A percentile compares a stretch with the other conserved stretches of the same genome.
These are phyloP conservation scores for Phymatocera aterrima DNA, from an alignment of 2,888 invertebrate genomes.

Conservation along the genomic window DNA sequence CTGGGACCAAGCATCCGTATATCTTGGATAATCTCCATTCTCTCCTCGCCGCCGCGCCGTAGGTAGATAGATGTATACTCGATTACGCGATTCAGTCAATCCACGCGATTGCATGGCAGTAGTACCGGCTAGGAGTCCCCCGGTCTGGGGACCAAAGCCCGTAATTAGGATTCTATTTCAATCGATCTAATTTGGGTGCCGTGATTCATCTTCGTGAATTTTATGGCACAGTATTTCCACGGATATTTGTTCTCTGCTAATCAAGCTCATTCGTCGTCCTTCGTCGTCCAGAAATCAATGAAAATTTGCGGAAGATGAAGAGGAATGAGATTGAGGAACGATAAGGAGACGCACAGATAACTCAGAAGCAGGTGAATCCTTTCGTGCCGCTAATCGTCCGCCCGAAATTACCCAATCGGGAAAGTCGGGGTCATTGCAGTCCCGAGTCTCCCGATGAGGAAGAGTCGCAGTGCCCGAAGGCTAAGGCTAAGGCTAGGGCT, in stretches of 20 bases:
- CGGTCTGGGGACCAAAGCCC: background rate
- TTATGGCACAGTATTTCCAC: too few species aligned
- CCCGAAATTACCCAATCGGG: background rate
- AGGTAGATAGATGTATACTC: background rate
- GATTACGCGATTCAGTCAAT: slow-evolving; percentile 8
- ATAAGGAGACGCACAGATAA: background rate
- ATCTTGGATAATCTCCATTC: slow-evolving; percentile 63
- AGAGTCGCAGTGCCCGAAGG: background rate
- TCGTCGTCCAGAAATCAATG: too few species aligned
- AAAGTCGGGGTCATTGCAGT: slow-evolving; percentile 19
- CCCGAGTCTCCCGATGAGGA: background rate
- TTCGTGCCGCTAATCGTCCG: background rate
- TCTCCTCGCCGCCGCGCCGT: slow-evolving; percentile 28
- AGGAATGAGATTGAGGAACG: too few species aligned
- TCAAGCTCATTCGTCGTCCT: too few species aligned
- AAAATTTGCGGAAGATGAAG: too few species aligned
- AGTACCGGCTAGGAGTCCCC: too few species aligned
- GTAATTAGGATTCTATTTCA: background rate
- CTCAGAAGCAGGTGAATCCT: background rate
- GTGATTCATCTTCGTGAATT: too few species aligned
- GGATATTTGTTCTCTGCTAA: too few species aligned
- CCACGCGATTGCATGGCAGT: slow-evolving; percentile 48
- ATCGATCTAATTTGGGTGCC: too few species aligned
- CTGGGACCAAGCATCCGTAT: slow-evolving; percentile 49
- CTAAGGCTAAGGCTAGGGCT: too few species aligned